These are phyloP conservation scores for Haemorhous mexicanus DNA, from an alignment of 2,113 vertebrate genomes.

Conservation along the genomic window DNA sequence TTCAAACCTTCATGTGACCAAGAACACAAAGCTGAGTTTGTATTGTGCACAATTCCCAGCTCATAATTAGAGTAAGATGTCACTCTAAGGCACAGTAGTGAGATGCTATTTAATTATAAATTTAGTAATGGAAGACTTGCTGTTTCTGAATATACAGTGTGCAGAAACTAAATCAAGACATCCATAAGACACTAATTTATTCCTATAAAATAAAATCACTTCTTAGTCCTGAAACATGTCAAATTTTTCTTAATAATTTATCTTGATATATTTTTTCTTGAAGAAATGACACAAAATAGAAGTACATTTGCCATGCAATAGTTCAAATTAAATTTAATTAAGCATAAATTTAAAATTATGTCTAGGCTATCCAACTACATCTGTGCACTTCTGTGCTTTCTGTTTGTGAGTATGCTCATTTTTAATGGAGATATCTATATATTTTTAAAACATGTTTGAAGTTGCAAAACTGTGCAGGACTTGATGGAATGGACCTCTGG, in stretches of 20 bases:
- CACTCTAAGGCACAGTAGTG: not conserved
- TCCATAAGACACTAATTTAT: not conserved
- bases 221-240: not conserved
- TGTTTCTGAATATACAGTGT: not conserved
- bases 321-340: not conserved
- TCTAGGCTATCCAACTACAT: not conserved
- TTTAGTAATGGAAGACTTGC: not conserved
- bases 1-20: not conserved
- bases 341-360: not conserved
- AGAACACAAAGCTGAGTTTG: not conserved
- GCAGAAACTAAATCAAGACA: not conserved
- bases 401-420: not conserved
- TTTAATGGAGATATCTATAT: not conserved
- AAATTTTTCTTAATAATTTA: not conserved
- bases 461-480: not conserved
- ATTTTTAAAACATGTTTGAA: not conserved
- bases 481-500: not conserved
- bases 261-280: not conserved
- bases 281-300: not conserved
- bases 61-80: conserved; percentile 23
- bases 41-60: not conserved
- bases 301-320: not conserved
- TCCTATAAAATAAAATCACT: not conserved
- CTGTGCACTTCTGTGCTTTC: not conserved
- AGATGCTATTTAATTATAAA: not conserved